Evolutionary conservation across 1,140 invertebrate genomes (phyloP), one percentile per base, ranked within the genome.

Genomic region (Ctenoplectra terminalis): DNA sequence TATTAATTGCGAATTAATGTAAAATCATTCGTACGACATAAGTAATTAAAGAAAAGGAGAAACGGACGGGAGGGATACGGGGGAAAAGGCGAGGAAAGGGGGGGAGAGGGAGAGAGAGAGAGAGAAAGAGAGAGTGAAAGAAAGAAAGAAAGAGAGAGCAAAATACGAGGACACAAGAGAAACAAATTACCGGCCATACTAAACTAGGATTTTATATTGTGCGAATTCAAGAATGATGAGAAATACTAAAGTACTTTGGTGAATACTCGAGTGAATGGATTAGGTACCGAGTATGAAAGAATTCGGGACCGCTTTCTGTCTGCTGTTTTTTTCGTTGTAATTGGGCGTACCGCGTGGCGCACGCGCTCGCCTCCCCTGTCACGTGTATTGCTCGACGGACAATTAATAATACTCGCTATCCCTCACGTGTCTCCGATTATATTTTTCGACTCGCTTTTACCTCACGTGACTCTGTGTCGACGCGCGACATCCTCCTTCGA

Each of bases 181-280:
- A 90, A 89, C 81, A 92, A 91, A 92, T 91, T 91, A 92, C 91
- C 91, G 92, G 92, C 91, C 92, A 92, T 92, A 90, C 89, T 92
- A 91, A 92, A 87, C 82, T 91, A 91, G 87, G 88, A 88, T 92
- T 92, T 92, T 92, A 89, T 91, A 92, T 91, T 81, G 86, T 86
- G 88, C 86, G 87, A 85, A 89, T 87, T 70, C 82, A 73, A 74
- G 63, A 60, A 48, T 60, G 50, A 34, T 50, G 77, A 77, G 37
- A 63, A 64, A 71, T 66, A 54, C 43, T 69, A 54, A 74, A 67
- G 48, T 76, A 85, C 40, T 81, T 72, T 23, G 48, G 50, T 52
- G 74, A 85, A 85, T 76, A 52, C 43, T 80, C 50, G 58, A 60
- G 66, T 52, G 73, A 86, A 85, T 85, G 78, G 54, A 43, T 43